These are phyloP conservation scores for Tetragonisca angustula DNA, from an alignment of 2,888 invertebrate genomes.

Conservation along the genomic window DNA sequence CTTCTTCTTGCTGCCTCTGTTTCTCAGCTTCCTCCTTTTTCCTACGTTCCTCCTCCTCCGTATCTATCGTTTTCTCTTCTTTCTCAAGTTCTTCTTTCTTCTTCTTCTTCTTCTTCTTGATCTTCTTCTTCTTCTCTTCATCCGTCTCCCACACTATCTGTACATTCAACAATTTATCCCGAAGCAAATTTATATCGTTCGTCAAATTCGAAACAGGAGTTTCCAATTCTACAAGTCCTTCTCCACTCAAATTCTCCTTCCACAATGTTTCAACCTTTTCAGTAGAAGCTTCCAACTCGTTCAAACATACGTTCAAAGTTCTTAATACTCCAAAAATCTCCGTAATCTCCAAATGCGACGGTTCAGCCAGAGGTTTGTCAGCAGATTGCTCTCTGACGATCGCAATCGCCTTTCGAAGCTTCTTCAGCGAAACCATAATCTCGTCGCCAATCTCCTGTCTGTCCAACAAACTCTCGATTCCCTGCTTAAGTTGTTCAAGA, in stretches of 20 bases:
- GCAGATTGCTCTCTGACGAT: slow-evolving; percentile 73
- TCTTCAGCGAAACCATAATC: slow-evolving; percentile 71
- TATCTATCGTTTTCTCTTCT: slow-evolving; percentile 51
- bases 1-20: slow-evolving; percentile 34
- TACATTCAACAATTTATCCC: slow-evolving; percentile 37
- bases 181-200: slow-evolving; percentile 36
- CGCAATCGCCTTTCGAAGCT: slow-evolving; percentile 72
- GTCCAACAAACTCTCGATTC: slow-evolving; percentile 43
- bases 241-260: slow-evolving; percentile 36
- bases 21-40: slow-evolving; percentile 48
- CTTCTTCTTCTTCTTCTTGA: slow-evolving; percentile 48
- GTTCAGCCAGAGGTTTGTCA: slow-evolving; percentile 63
- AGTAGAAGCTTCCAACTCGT: slow-evolving; percentile 45
- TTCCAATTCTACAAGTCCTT: slow-evolving; percentile 54
- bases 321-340: slow-evolving; percentile 38
- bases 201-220: slow-evolving; percentile 49
- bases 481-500: slow-evolving; percentile 55
- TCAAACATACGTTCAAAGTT: slow-evolving; percentile 38
- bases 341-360: slow-evolving; percentile 42
- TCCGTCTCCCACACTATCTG: slow-evolving; percentile 55
- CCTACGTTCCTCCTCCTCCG: slow-evolving; percentile 52
- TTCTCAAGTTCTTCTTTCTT: slow-evolving; percentile 40
- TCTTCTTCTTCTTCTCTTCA: slow-evolving; percentile 50
- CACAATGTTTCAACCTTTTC: slow-evolving; percentile 39
- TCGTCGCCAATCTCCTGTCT: slow-evolving; percentile 26